Evolutionary conservation across 2,113 vertebrate species (phyloP).

Genomic region (Chloroceryle aenea): DNA sequence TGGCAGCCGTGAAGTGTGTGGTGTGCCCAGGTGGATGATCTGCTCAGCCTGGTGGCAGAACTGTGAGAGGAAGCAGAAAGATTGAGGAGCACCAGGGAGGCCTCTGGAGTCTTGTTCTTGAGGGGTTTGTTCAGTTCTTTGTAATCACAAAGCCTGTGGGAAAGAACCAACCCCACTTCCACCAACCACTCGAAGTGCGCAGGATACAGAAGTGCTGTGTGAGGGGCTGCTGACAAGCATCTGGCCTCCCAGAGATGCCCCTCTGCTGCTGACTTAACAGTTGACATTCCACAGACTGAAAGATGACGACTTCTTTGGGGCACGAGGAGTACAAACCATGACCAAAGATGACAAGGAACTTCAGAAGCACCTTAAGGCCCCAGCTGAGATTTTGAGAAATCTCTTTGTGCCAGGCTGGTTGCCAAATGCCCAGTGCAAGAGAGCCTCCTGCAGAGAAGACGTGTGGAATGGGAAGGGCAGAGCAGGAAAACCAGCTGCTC

Average conservation of each 20-base stretch:
- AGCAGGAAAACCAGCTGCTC: background rate
- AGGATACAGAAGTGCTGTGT: background rate
- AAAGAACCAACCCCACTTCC: background rate
- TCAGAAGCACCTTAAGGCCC: background rate
- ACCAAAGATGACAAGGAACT: background rate
- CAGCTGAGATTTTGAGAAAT: background rate
- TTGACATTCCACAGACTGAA: background rate
- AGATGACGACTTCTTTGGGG: background rate
- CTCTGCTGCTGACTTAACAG: background rate
- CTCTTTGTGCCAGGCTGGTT: background rate
- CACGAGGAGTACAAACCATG: background rate
- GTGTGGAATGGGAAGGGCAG: background rate
- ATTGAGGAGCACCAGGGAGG: no score
- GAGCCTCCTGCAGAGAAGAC: background rate
- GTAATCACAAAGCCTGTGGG: background rate
- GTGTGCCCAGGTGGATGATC: no score
- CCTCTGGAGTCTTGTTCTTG: background rate
- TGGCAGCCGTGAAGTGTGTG: no score
- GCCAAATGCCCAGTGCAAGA: background rate
- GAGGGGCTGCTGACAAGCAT: constrained; percentile 40
- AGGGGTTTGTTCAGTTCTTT: background rate
- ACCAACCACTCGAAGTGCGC: background rate
- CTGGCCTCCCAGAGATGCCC: background rate
- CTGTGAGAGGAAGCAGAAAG: no score
- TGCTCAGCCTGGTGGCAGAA: no score